Base-by-base conservation (phyloP, 1,140 invertebrate species). In the Polypedilum vanderplanki region DNA sequence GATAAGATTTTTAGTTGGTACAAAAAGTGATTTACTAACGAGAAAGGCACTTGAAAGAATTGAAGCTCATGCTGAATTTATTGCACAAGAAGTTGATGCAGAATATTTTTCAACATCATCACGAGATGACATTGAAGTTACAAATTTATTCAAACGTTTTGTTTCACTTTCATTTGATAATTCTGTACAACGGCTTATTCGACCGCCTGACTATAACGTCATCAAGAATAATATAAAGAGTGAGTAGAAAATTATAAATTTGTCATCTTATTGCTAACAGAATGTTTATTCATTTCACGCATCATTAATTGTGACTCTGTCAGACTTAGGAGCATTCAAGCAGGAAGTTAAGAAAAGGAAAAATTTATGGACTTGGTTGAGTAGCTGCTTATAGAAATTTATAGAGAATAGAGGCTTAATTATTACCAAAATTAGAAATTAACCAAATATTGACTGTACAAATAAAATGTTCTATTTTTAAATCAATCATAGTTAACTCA, bases 51-150 rank as follows among this genome's bases (percentile, higher is more conserved):
- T 70, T 1, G 65, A 70, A 70, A 7, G 20, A 18, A n/a, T 70
- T 7, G 65, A 70, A 70, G 15, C 20, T 18, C 17, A 70, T 9
- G 17, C 65, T 7, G 5, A 4, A 18, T 70, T 70, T 8, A 22
- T 70, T 7, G 65, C 65, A 10, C 65, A 70, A 18, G 65, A 70
- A 22, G 7, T 70, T 18, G 65, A 70, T 70, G 65, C 65, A 18
- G 65, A 70, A 70, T 70, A 70, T 70, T 20, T 70, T 70, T 70
- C 65, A 7, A 70, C 20, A 70, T 70, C 65, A n/a, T 70, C 65
- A 9, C 15, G 65, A 18, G 65, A 70, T 22, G 65, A 22, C 3
- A 70, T 10, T n/a, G 65, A 70, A 70, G 65, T 70, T 10, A 18
- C 65, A 18, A 70, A 70, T 70, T 22, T 70, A 20, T 70, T 70